Percentiles rank a stretch among this genome's conserved stretches.
phyloP scores from a whole-genome alignment of 2,888 invertebrate genomes.

The Odontocerum albicorne region DNA sequence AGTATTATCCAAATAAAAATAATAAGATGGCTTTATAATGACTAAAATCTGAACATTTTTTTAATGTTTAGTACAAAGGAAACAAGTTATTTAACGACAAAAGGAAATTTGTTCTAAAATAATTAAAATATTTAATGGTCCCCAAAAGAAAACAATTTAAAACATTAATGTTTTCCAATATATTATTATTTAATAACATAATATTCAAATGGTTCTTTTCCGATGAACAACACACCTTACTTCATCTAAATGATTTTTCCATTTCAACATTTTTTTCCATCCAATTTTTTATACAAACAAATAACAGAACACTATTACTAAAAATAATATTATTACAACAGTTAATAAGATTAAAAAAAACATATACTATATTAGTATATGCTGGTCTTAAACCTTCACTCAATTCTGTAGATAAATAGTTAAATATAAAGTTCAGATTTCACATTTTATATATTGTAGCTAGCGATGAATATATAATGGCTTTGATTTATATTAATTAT shows the following conservation, averaged over 20 bases:
- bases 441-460: not conserved
- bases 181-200: not conserved
- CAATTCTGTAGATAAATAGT: not conserved
- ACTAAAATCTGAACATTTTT: not conserved
- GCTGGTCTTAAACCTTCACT: not conserved
- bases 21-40: not conserved
- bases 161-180: not conserved
- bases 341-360: constrained; percentile 14
- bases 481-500: constrained; percentile 21
- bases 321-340: constrained; percentile 15
- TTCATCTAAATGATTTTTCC: not conserved
- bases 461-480: constrained; percentile 13
- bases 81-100: not conserved
- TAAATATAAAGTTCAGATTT: not conserved
- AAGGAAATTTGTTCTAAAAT: not conserved
- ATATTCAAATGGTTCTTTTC: not conserved
- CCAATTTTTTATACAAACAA: constrained; percentile 17
- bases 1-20: too few species aligned
- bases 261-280: not conserved
- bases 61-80: too few species aligned
- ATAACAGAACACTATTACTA: constrained; percentile 16
- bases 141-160: not conserved
- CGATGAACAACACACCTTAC: not conserved
- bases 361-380: constrained; percentile 1
- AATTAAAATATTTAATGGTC: not conserved